Percentiles rank a stretch among this genome's conserved stretches.
These are phyloP conservation scores for Heliothis virescens DNA, from an alignment of 1,140 invertebrate genomes.

Conservation along the genomic window DNA sequence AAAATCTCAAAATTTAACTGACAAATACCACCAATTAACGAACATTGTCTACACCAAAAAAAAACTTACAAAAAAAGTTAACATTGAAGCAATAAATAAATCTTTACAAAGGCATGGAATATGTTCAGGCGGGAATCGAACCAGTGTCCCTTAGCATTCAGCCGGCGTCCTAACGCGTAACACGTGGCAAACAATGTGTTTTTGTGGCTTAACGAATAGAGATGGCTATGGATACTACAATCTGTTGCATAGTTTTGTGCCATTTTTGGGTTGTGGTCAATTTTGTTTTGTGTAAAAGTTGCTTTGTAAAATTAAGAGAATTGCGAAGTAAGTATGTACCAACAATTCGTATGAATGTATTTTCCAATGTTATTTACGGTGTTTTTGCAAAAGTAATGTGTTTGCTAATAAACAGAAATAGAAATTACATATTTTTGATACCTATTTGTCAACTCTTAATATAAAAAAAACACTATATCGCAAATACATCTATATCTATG, in stretches of 20 bases:
- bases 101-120: slow-evolving; percentile 35
- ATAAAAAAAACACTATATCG: too few relatives aligned
- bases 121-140: slow-evolving; percentile 54
- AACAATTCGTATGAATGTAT: too few relatives aligned
- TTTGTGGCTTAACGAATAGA: slow-evolving; percentile 69
- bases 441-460: too few relatives aligned
- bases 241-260: slow-evolving; percentile 38
- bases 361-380: too few relatives aligned
- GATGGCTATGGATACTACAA: slow-evolving; percentile 57
- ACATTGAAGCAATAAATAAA: slow-evolving; percentile 40
- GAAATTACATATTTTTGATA: too few relatives aligned
- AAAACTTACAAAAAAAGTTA: slow-evolving; percentile 14
- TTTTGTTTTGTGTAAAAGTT: not conserved
- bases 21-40: not conserved
- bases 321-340: too few relatives aligned
- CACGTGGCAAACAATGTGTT: slow-evolving; percentile 82
- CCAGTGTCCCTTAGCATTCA: slow-evolving; percentile 71
- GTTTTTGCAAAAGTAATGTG: too few relatives aligned
- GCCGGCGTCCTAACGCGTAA: slow-evolving; percentile 71
- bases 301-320: too few relatives aligned
- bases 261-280: not conserved
- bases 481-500: too few relatives aligned
- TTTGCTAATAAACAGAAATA: too few relatives aligned
- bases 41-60: not conserved
- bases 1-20: not conserved